phyloP scores from a whole-genome alignment of 2,888 invertebrate species.

The Ectobius pallidus region DNA sequence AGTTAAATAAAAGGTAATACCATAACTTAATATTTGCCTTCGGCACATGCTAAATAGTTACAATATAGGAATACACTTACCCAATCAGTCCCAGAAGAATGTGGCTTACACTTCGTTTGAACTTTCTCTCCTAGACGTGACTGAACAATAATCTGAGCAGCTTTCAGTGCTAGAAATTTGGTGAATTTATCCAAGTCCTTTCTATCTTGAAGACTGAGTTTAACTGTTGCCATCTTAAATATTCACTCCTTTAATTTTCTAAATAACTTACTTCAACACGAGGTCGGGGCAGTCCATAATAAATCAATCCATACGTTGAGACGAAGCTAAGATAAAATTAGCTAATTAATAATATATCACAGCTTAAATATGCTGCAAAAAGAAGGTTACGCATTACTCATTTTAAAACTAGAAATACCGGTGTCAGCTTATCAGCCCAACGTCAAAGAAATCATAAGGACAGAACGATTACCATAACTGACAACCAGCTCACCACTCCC shows the following conservation, averaged over 20 bases:
- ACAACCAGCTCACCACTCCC: not conserved
- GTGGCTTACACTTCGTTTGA: constrained; percentile 77
- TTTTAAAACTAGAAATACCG: not conserved
- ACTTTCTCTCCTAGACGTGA: constrained; percentile 88
- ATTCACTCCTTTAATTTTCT: not conserved
- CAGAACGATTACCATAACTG: not conserved
- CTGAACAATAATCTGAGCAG: constrained; percentile 90
- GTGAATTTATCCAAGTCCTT: constrained; percentile 89
- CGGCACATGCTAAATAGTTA: too few relatives aligned
- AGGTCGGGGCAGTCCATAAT: not conserved
- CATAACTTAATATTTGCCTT: too few relatives aligned
- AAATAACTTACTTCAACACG: not conserved
- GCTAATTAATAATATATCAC: too few relatives aligned
- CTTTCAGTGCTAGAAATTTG: constrained; percentile 85
- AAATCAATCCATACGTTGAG: not conserved
- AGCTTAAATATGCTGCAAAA: too few relatives aligned
- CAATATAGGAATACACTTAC: too few relatives aligned
- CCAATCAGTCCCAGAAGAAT: constrained; percentile 83
- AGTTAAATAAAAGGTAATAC: too few relatives aligned
- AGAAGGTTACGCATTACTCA: too few relatives aligned
- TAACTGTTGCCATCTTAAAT: constrained; percentile 53
- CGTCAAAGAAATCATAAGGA: not conserved
- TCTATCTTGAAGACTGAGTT: constrained; percentile 64
- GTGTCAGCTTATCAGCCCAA: not conserved
- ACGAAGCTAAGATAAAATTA: not conserved